A percentile compares a stretch with the other conserved stretches of the same genome.
phyloP scores from a whole-genome alignment of 2,797 vertebrate genomes.

The Cyclura pinguis region DNA sequence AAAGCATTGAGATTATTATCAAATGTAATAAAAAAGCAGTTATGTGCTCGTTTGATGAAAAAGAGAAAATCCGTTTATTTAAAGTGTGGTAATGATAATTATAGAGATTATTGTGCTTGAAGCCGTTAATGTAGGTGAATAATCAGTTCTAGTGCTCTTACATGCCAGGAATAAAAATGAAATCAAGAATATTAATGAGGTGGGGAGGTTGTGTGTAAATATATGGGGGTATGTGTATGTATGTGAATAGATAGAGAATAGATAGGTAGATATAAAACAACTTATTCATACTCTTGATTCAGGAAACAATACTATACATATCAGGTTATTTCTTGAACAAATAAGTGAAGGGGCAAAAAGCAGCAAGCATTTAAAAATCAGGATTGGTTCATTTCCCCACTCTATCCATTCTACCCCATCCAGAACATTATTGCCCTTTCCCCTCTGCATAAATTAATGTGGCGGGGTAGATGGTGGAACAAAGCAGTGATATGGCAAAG shows the following conservation, averaged over 20 bases:
- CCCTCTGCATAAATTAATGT: neutral
- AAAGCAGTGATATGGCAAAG: neutral
- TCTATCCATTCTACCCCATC: neutral
- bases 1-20: conserved; percentile 48
- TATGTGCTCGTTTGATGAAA: conserved; percentile 13
- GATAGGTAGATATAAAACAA: too few species aligned
- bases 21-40: conserved; percentile 8
- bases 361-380: neutral
- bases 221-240: too few species aligned
- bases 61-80: conserved; percentile 49
- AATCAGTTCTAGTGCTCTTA: conserved; percentile 18
- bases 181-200: conserved; percentile 21
- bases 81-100: conserved; percentile 50
- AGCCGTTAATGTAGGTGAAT: conserved; percentile 46
- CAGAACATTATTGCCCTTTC: neutral
- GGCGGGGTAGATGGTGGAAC: neutral
- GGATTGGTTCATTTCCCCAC: neutral
- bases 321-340: neutral
- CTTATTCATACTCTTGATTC: too few species aligned
- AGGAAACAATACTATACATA: too few species aligned
- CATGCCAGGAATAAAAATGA: conserved; percentile 4
- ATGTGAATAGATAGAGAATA: too few species aligned
- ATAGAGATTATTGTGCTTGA: conserved; percentile 18
- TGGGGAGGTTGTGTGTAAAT: neutral
- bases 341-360: neutral